Evolutionary conservation across 2,888 invertebrate genomes (phyloP).

Genomic region (Andrena fulva): DNA sequence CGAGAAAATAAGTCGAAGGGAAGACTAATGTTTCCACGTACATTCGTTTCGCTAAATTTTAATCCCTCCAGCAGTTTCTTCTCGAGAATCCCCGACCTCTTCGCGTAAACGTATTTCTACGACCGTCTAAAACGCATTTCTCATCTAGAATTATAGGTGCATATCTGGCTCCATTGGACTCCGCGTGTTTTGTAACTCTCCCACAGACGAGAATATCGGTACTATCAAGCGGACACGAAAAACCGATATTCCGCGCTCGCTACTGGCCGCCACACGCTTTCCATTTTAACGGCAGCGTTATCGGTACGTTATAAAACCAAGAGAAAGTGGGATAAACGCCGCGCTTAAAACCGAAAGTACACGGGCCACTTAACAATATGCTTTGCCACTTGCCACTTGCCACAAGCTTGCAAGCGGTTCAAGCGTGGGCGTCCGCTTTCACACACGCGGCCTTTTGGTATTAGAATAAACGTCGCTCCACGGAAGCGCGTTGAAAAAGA

Average conservation of each 20-base stretch:
- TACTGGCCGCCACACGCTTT: constrained; percentile 3
- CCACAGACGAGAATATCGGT: too few species aligned
- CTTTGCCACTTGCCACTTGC: constrained; percentile 2
- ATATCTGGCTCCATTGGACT: too few species aligned
- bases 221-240: background rate
- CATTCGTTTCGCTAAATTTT: constrained; percentile 37
- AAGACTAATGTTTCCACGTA: constrained; percentile 7
- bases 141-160: too few species aligned
- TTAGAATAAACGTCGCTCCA: constrained; percentile 41
- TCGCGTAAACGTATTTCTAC: background rate
- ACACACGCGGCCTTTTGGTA: constrained; percentile 11
- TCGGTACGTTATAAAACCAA: constrained; percentile 17
- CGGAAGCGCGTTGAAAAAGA: constrained; percentile 9
- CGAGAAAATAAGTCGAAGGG: background rate
- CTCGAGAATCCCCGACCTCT: background rate
- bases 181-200: too few species aligned
- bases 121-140: background rate
- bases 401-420: background rate
- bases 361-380: constrained; percentile 10
- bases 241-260: background rate
- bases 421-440: background rate
- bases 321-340: background rate
- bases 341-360: constrained; percentile 15
- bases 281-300: constrained; percentile 17
- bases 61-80: background rate